Base-by-base conservation (phyloP, 1,140 invertebrate genomes). In the Drosophila obscura region DNA sequence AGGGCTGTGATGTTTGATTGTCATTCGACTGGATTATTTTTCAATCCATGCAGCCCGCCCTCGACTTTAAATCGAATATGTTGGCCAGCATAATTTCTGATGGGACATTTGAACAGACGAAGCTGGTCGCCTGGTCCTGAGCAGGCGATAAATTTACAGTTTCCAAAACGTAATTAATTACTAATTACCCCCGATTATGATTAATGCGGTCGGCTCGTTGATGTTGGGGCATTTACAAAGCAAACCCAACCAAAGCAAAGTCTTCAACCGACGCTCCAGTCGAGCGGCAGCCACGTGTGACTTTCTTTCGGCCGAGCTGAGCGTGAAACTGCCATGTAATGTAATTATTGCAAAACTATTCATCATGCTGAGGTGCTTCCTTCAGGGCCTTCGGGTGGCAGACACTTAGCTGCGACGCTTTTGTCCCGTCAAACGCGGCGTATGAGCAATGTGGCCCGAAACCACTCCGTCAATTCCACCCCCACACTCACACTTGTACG, bases 331-430 rank as follows among this genome's bases (percentile, higher is more conserved):
- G 83, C 83, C 83, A 69, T 78, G 74, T 85, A 88, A 88, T 83
- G 76, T 83, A 87, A 88, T 88, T 88, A 88, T 82, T 83, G 76
- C 66, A 73, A 76, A 82, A 80, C 83, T 88, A 88, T 88, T 88
- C 79, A 88, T 88, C 83, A 88, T 88, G 80, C 80, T 80, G 71
- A 64, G 77, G 73, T 73, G 22, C 55, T 56, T 72, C 49, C 61
- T 60, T 44, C 35, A 48, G 64, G 64, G 35, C 35, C 1, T 11
- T 39, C 66, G 48, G 77, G 44, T 50, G 50, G 82, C 73, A 74
- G 71, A 69, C 74, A 74, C 69, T 67, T 81, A 71, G 73, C 31
- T 72, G 76, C 62, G 48, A 57, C 46, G 69, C 57, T 73, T 56
- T 59, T 48, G 51, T 44, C 53, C 59, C 75, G 74, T 78, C 58